Conservation (phyloP, 2,888 invertebrate genomes). For the Meloe dianella region DNA sequence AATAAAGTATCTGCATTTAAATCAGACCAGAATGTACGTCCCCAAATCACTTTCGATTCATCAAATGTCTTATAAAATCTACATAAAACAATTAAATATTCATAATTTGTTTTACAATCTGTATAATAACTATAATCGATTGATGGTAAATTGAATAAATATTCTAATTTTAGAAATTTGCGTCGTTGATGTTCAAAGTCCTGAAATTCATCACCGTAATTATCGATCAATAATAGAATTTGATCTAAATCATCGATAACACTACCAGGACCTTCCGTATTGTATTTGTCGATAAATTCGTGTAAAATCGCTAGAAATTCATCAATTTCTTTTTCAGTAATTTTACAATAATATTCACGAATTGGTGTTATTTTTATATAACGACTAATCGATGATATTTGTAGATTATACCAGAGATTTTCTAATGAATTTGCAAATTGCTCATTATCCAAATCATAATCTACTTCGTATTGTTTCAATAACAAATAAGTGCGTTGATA, state of each 20-base stretch:
- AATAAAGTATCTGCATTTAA: conserved; percentile 82
- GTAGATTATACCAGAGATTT: conserved; percentile 72
- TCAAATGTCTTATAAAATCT: conserved; percentile 81
- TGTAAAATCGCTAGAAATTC: conserved; percentile 68
- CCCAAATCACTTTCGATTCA: conserved; percentile 79
- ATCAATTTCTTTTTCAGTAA: conserved; percentile 78
- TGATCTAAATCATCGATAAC: conserved; percentile 79
- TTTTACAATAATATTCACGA: conserved; percentile 84
- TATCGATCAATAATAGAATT: conserved; percentile 75
- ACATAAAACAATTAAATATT: conserved; percentile 74
- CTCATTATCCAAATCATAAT: conserved; percentile 64
- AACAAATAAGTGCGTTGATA: conserved; percentile 81
- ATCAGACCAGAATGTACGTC: conserved; percentile 86
- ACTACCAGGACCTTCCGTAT: conserved; percentile 78
- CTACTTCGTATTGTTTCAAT: conserved; percentile 73
- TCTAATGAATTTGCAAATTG: conserved; percentile 67
- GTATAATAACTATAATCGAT: conserved; percentile 82
- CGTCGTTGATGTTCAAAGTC: conserved; percentile 70
- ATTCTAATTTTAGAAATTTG: conserved; percentile 75
- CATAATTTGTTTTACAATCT: conserved; percentile 68
- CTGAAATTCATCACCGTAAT: conserved; percentile 70
- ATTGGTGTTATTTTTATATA: conserved; percentile 75
- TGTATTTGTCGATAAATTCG: conserved; percentile 76
- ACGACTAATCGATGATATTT: conserved; percentile 72
- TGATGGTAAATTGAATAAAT: conserved; percentile 85